Conservation (phyloP, 2,113 vertebrate genomes). For the Hypanus sabinus region DNA sequence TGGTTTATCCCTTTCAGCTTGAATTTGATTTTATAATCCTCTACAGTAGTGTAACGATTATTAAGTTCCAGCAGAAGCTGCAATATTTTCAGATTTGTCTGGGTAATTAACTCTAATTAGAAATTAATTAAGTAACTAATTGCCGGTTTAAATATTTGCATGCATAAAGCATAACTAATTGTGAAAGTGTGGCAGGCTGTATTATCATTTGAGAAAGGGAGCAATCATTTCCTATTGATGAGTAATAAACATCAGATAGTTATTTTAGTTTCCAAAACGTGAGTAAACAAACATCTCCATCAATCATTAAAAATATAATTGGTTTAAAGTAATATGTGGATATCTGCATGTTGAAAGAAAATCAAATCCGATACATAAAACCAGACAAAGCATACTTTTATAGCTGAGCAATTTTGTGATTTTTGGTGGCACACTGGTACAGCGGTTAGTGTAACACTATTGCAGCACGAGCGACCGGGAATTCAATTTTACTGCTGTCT, state of each 20-base stretch:
- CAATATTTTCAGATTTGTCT: neutral
- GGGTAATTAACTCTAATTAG: neutral
- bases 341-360: neutral
- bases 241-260: neutral
- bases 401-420: neutral
- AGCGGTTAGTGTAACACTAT: too few relatives aligned
- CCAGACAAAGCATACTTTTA: neutral
- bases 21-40: neutral
- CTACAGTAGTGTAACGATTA: neutral
- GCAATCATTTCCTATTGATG: neutral
- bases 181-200: neutral
- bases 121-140: slow-evolving; percentile 7
- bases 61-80: neutral
- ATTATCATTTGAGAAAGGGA: slow-evolving; percentile 6
- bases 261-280: neutral
- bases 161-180: neutral
- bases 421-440: too few relatives aligned
- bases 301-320: neutral
- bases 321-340: neutral
- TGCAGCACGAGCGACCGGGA: too few relatives aligned
- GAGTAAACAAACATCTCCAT: neutral
- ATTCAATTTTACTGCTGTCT: too few relatives aligned
- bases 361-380: neutral
- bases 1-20: neutral
- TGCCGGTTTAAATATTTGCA: neutral